A percentile compares a stretch with the other conserved stretches of the same genome.
Evolutionary conservation across 2,797 vertebrate genomes (phyloP).

Genomic region (Darevskia mixta): DNA sequence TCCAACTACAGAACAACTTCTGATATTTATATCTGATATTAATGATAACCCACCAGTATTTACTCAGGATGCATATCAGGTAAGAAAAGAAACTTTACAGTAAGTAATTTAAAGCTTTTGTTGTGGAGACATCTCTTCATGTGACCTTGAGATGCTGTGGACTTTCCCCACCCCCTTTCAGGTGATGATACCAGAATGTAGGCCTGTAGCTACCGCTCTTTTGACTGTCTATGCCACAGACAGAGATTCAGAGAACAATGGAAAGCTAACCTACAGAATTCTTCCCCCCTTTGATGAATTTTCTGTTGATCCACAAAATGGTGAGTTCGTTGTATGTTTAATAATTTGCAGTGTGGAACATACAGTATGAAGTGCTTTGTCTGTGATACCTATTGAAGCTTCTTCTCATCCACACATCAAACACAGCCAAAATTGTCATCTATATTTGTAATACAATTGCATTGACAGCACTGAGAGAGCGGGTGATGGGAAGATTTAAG

Average conservation of each 20-base stretch:
- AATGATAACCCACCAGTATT: conserved; percentile 94
- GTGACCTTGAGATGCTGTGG: conserved; percentile 10
- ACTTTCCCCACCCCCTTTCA: conserved; percentile 57
- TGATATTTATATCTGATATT: conserved; percentile 85
- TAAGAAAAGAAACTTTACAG: conserved; percentile 57
- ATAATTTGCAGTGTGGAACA: conserved; percentile 23
- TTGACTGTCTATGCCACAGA: conserved; percentile 86
- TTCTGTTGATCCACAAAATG: conserved; percentile 84
- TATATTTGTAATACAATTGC: background rate
- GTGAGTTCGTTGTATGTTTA: conserved; percentile 75
- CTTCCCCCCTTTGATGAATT: conserved; percentile 84
- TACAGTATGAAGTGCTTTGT: background rate
- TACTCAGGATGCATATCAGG: conserved; percentile 89
- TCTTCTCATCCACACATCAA: background rate
- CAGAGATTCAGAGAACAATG: conserved; percentile 82
- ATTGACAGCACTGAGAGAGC: too few relatives aligned
- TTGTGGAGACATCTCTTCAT: background rate
- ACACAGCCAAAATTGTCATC: background rate
- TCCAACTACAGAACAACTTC: conserved; percentile 81
- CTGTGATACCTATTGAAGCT: background rate
- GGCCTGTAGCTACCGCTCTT: conserved; percentile 75
- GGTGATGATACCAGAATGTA: conserved; percentile 85
- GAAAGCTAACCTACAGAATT: conserved; percentile 87
- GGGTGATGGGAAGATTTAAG: conserved; percentile 1
- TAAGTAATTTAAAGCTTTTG: background rate